These are phyloP conservation scores for Tenthredo distinguenda DNA, from an alignment of 2,888 invertebrate species.

Conservation along the genomic window DNA sequence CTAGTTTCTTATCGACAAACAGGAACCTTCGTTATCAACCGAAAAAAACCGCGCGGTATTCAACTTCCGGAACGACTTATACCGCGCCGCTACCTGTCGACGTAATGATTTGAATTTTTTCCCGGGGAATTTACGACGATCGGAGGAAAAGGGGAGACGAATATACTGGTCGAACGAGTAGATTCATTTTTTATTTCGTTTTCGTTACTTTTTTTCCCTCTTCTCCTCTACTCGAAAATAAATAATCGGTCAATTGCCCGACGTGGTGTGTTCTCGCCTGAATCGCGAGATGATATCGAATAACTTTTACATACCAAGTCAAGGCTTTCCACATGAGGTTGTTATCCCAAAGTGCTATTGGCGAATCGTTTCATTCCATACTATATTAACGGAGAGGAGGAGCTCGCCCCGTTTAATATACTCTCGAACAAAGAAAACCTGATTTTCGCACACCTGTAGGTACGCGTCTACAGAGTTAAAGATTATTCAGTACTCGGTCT, in stretches of 20 bases:
- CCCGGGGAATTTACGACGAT: not conserved
- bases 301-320: not conserved
- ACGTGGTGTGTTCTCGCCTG: not conserved
- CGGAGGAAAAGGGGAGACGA: no score
- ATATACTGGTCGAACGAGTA: not conserved
- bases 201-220: not conserved
- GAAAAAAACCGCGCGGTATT: not conserved
- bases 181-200: not conserved
- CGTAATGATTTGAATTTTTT: not conserved
- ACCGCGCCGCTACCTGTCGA: slow-evolving; percentile 19
- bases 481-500: not conserved
- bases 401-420: not conserved
- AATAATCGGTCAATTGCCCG: slow-evolving; percentile 16
- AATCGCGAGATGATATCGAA: not conserved
- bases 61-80: not conserved
- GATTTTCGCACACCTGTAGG: slow-evolving; percentile 34
- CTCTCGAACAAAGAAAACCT: slow-evolving; percentile 27
- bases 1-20: not conserved
- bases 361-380: not conserved
- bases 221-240: not conserved
- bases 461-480: not conserved
- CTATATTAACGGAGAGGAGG: not conserved
- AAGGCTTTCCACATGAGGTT: not conserved
- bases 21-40: not conserved
- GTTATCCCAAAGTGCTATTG: not conserved